Conservation (phyloP, 2,797 vertebrate species). For the Leptatherina wallacei region DNA sequence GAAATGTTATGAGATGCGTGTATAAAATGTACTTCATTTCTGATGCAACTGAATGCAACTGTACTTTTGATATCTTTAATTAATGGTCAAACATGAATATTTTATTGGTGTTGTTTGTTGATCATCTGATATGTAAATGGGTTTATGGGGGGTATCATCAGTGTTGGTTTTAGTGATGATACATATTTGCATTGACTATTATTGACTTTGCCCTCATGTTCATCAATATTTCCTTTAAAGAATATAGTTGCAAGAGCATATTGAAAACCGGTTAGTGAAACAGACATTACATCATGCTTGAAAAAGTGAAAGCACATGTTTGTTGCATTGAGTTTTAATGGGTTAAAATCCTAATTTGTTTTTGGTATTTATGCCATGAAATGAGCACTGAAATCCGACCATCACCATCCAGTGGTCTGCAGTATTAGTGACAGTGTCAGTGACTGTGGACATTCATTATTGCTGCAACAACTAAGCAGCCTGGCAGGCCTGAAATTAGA, state of each 20-base stretch:
- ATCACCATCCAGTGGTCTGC: conserved; percentile 43
- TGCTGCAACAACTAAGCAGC: conserved; percentile 9
- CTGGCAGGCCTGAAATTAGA: conserved; percentile 43
- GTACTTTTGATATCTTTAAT: too few relatives aligned
- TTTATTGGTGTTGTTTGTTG: too few relatives aligned
- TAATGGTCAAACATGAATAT: too few relatives aligned
- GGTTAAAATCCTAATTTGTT: conserved; percentile 32
- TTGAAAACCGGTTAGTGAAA: background rate
- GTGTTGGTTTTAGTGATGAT: background rate
- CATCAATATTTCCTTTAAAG: background rate
- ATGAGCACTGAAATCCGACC: conserved; percentile 14
- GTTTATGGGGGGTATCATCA: background rate
- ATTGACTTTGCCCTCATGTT: too few relatives aligned
- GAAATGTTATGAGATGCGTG: too few relatives aligned
- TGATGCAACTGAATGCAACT: too few relatives aligned
- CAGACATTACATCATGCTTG: background rate
- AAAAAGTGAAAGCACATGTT: background rate
- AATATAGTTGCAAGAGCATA: background rate
- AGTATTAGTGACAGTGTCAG: conserved; percentile 3
- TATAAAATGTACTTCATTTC: too few relatives aligned
- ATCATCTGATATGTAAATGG: too few relatives aligned
- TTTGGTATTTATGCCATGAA: conserved; percentile 36
- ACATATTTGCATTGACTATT: too few relatives aligned
- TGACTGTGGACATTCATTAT: conserved; percentile 18
- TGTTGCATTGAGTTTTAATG: background rate